phyloP scores from a whole-genome alignment of 2,797 vertebrate genomes.

The Mycteria americana region DNA sequence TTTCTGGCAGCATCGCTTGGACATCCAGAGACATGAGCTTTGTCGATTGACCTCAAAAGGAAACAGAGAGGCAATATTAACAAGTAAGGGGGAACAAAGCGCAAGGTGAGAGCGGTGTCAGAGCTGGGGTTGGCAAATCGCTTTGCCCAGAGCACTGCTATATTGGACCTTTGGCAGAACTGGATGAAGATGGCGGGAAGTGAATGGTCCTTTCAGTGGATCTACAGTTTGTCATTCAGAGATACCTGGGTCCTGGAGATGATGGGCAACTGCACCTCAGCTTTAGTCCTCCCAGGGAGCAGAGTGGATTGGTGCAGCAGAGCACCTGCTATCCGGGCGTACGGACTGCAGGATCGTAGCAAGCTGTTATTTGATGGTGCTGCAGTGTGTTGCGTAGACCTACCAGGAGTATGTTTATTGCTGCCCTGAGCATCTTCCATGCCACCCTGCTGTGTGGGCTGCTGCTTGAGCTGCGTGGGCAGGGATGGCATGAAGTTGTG shows the following conservation, averaged over 20 bases:
- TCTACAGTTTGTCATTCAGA: background rate
- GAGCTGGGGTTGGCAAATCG: background rate
- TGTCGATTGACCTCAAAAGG: constrained; percentile 80
- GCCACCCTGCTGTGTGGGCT: background rate
- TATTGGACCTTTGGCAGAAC: background rate
- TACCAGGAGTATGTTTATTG: background rate
- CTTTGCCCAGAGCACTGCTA: background rate
- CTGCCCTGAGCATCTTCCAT: background rate
- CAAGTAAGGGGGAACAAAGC: background rate
- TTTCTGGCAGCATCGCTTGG: constrained; percentile 84
- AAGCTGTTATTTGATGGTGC: background rate
- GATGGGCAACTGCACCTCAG: background rate
- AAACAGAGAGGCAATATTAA: background rate
- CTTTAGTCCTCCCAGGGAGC: background rate
- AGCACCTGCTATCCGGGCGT: background rate
- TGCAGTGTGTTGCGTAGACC: background rate
- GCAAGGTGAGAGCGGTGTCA: background rate
- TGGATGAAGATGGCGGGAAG: background rate
- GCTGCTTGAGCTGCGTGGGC: background rate
- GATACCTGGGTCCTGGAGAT: background rate
- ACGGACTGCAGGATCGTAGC: background rate
- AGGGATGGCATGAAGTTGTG: background rate
- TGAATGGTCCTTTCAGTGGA: background rate
- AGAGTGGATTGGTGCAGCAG: background rate
- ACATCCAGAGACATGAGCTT: constrained; percentile 76